phyloP scores from a whole-genome alignment of 92 coral and sea anemone genomes.

The Parazoanthus swiftii region DNA sequence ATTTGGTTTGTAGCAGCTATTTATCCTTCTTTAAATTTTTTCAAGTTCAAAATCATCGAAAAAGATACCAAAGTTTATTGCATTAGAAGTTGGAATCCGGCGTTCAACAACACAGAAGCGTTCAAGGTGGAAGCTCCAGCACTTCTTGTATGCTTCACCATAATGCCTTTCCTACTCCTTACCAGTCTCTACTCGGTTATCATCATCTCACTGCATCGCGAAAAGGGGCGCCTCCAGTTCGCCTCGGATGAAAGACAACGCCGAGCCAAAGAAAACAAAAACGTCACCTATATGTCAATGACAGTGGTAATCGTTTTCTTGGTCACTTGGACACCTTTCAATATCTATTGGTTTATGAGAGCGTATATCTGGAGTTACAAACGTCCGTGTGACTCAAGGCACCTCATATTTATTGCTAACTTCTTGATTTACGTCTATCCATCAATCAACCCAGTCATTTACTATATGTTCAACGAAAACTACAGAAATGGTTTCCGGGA shows the following conservation, averaged over 20 bases:
- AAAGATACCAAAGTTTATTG: not conserved
- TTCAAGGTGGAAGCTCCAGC: slow-evolving; percentile 26
- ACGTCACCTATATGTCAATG: not conserved
- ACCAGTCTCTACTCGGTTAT: slow-evolving; percentile 21
- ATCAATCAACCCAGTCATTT: not conserved
- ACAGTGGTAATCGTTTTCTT: not conserved
- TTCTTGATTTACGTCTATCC: not conserved
- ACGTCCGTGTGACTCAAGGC: not conserved
- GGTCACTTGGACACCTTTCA: not conserved
- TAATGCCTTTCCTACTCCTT: slow-evolving; percentile 15
- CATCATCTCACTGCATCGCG: not conserved
- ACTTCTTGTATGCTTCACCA: slow-evolving; percentile 32
- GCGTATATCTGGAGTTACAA: not conserved
- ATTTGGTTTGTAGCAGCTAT: not conserved
- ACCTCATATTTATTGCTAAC: not conserved
- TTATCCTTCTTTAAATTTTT: slow-evolving; percentile 25
- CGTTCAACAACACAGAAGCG: slow-evolving; percentile 5
- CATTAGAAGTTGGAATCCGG: slow-evolving; percentile 21
- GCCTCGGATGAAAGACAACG: slow-evolving; percentile 17
- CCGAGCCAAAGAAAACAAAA: not conserved
- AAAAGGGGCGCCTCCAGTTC: slow-evolving; percentile 17
- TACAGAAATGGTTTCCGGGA: not conserved
- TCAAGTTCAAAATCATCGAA: slow-evolving; percentile 7
- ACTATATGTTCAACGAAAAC: not conserved
- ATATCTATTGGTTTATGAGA: not conserved